Conservation (phyloP, 1,140 invertebrate species). For the Drosophila hydei region DNA sequence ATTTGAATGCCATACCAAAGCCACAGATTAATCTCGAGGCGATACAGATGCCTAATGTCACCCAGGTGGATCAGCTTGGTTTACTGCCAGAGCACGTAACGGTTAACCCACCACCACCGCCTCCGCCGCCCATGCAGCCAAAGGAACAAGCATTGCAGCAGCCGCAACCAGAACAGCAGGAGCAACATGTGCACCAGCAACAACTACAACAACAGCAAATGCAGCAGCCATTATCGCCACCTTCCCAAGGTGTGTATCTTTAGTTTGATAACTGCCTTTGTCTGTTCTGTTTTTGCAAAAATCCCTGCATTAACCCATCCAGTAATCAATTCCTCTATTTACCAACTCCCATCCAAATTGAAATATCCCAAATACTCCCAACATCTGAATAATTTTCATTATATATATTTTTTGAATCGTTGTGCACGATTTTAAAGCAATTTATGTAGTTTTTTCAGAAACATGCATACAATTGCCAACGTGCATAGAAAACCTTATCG, state of each 20-base stretch:
- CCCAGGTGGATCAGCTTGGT: constrained; percentile 43
- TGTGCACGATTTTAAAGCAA: constrained; percentile 83
- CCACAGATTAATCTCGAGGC: constrained; percentile 76
- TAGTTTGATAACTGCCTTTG: constrained; percentile 13
- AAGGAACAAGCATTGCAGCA: constrained; percentile 39
- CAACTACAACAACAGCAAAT: constrained; percentile 20
- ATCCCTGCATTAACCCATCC: constrained; percentile 17
- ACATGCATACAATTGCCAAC: constrained; percentile 83
- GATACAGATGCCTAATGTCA: constrained; percentile 77
- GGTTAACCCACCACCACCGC: constrained; percentile 56
- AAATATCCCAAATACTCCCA: constrained; percentile 11
- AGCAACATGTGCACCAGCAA: constrained; percentile 22
- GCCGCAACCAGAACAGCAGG: constrained; percentile 30
- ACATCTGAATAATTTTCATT: constrained; percentile 48
- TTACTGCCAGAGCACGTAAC: constrained; percentile 51
- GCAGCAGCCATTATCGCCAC: constrained; percentile 33
- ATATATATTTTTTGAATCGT: constrained; percentile 63
- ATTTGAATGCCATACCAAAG: constrained; percentile 81
- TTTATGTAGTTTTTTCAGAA: constrained; percentile 84
- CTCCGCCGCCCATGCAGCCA: constrained; percentile 54
- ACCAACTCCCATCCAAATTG: constrained; percentile 9
- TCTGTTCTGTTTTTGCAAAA: constrained; percentile 54
- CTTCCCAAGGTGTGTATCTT: constrained; percentile 67
- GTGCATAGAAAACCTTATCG: constrained; percentile 83
- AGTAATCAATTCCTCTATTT: background rate